A percentile compares a stretch with the other conserved stretches of the same genome.
Conservation (phyloP, 2,113 vertebrate genomes). For the Lophotis ruficrista region DNA sequence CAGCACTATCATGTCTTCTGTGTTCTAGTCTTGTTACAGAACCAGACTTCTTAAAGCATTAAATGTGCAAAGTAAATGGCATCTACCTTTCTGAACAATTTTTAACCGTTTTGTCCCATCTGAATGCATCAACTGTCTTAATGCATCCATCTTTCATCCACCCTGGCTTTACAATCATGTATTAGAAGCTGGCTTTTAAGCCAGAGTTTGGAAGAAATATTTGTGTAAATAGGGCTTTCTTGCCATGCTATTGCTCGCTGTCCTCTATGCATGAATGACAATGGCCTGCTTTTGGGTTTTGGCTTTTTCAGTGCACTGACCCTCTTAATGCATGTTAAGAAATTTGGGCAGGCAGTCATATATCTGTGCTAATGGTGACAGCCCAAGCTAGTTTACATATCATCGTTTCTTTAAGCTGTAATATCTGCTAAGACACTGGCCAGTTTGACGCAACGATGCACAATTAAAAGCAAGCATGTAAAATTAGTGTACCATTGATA, state of each 20-base stretch:
- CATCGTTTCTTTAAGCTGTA: neutral
- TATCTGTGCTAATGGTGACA: neutral
- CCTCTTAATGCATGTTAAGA: neutral
- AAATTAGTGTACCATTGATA: neutral
- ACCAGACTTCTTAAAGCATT: neutral
- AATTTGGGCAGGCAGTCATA: neutral
- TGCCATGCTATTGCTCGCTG: neutral
- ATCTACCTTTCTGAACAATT: neutral
- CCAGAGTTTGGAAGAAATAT: neutral
- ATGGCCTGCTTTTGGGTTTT: neutral
- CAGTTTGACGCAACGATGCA: neutral
- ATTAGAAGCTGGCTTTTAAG: neutral
- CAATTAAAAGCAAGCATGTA: neutral
- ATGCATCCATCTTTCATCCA: neutral
- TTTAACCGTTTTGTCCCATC: neutral
- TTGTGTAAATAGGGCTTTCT: neutral
- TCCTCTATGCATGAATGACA: neutral
- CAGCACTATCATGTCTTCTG: neutral
- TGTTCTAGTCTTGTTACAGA: neutral
- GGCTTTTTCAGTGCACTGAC: neutral
- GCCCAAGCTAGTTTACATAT: neutral
- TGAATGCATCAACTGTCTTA: neutral
- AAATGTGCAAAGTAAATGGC: neutral
- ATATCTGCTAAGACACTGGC: neutral
- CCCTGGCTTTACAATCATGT: neutral